Evolutionary conservation across 1,140 invertebrate species (phyloP).

Genomic region (Liolophura sinensis): DNA sequence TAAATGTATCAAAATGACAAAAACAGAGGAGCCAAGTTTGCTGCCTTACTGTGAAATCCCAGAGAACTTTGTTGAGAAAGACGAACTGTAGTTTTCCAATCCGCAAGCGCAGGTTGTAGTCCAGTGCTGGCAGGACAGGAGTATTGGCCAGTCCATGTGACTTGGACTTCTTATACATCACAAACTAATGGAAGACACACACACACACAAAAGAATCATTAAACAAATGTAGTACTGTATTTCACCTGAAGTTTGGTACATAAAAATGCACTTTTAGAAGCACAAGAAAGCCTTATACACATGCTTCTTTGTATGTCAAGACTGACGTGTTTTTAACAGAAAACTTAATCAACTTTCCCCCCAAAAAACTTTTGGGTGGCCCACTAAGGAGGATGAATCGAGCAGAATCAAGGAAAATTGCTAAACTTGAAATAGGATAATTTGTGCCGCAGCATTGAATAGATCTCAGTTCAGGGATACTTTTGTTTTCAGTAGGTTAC

Average conservation of each 20-base stretch:
- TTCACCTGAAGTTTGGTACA: too few relatives aligned
- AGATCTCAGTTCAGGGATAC: too few relatives aligned
- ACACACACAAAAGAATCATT: slow-evolving; percentile 9
- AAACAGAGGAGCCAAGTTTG: background rate
- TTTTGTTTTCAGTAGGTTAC: too few relatives aligned
- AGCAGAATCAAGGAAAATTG: too few relatives aligned
- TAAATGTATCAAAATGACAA: slow-evolving; percentile 1
- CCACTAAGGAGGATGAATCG: too few relatives aligned
- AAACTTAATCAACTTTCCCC: too few relatives aligned
- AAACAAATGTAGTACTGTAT: background rate
- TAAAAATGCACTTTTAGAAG: too few relatives aligned
- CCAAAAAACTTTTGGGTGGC: too few relatives aligned
- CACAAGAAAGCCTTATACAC: slow-evolving; percentile 39
- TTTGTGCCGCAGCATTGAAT: too few relatives aligned
- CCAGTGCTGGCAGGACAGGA: slow-evolving; percentile 20
- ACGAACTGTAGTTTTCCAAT: slow-evolving; percentile 74
- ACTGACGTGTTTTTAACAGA: too few relatives aligned
- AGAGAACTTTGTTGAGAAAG: slow-evolving; percentile 72
- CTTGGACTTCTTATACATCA: slow-evolving; percentile 27
- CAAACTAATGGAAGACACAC: slow-evolving; percentile 28
- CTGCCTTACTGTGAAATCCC: slow-evolving; percentile 68
- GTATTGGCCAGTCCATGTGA: slow-evolving; percentile 19
- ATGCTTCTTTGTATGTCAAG: slow-evolving; percentile 75
- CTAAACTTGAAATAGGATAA: too few relatives aligned
- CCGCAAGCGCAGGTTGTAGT: slow-evolving; percentile 65